Conservation (phyloP, 2,888 invertebrate genomes). For the Germaria angustata region DNA sequence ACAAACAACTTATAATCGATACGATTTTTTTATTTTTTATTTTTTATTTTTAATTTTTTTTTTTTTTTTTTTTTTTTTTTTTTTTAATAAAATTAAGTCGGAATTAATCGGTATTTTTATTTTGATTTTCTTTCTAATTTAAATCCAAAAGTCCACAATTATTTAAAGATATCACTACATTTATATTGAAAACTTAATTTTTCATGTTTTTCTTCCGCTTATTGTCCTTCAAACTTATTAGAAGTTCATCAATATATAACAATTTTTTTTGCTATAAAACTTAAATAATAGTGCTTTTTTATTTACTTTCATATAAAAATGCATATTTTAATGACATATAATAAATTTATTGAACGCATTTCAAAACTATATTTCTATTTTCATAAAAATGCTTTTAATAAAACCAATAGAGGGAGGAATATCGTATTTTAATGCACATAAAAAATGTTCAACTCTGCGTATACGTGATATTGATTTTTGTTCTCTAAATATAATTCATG, state of each 20-base stretch:
- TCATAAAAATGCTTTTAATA: background rate
- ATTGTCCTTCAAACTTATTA: constrained; percentile 11
- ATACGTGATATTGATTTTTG: background rate
- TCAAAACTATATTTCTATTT: background rate
- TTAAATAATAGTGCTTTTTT: background rate
- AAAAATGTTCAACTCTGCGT: background rate
- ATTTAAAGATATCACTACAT: too few species aligned
- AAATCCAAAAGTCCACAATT: too few species aligned
- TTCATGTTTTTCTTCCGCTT: too few species aligned
- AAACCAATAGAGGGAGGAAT: background rate
- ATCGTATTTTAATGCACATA: background rate
- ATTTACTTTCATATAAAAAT: background rate
- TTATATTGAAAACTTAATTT: too few species aligned
- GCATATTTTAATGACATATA: background rate
- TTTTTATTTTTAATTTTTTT: too few species aligned
- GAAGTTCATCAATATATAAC: constrained; percentile 16
- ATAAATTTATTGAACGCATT: background rate
- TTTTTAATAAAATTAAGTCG: too few species aligned
- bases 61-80: too few species aligned
- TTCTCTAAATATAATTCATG: background rate
- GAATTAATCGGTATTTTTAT: too few species aligned
- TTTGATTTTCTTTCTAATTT: too few species aligned
- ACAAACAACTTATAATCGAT: too few species aligned
- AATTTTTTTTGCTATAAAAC: constrained; percentile 2
- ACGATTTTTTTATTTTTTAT: too few species aligned